A percentile compares a stretch with the other conserved stretches of the same genome.
These are phyloP conservation scores for Dasyurus viverrinus DNA, from an alignment of 2,113 vertebrate genomes.

Conservation along the genomic window DNA sequence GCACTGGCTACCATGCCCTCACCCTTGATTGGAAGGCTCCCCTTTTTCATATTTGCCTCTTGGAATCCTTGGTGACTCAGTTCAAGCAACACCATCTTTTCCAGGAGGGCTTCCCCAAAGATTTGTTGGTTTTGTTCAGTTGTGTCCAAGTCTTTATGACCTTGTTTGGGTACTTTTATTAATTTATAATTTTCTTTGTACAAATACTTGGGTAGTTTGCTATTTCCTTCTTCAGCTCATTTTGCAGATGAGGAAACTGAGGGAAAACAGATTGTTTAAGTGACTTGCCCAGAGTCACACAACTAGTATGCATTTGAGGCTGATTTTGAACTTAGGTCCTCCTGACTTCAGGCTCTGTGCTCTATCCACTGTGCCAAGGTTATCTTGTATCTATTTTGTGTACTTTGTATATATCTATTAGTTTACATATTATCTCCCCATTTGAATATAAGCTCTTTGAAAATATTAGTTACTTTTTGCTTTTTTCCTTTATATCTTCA, in stretches of 20 bases:
- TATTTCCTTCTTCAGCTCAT: background rate
- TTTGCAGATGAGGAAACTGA: background rate
- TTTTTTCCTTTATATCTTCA: background rate
- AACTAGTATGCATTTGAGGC: background rate
- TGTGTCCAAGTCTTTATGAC: too few relatives aligned
- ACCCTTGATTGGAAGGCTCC: background rate
- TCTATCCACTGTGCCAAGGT: background rate
- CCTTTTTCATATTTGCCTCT: background rate
- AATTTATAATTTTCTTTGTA: background rate
- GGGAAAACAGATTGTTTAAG: background rate
- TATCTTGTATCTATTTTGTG: background rate
- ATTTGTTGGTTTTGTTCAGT: too few relatives aligned
- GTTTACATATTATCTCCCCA: background rate
- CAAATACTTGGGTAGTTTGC: background rate
- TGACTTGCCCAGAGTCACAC: background rate
- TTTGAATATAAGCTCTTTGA: background rate
- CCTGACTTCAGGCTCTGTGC: background rate
- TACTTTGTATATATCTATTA: background rate
- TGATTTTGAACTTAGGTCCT: background rate
- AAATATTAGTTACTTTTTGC: background rate
- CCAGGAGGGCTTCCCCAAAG: background rate
- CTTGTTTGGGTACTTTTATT: too few relatives aligned
- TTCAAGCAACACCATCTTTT: background rate
- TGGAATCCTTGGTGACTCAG: background rate
- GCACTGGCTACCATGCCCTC: too few relatives aligned